Evolutionary conservation across 2,797 vertebrate genomes (phyloP), one percentile per base, ranked within the genome.

Genomic region (Alectoris magna): DNA sequence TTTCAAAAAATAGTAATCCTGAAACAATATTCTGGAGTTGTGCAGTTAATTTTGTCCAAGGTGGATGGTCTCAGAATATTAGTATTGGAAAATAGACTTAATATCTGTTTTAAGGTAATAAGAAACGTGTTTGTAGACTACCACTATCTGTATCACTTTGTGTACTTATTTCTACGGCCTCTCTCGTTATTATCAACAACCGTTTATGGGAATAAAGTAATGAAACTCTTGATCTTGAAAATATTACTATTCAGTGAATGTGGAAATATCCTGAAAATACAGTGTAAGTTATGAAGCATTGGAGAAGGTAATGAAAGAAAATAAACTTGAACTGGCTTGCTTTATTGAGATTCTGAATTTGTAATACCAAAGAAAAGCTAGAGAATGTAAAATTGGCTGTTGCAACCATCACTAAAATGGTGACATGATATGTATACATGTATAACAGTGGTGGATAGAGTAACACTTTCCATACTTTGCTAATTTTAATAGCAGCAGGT

Each of bases 251-350:
- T 92, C 60, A 89, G 56, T 73, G 48, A 82, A 79, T 2, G 3
- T 48, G 19, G 41, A 91, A 92, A 79, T 80, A 79, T 15, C 36
- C 56, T 64, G 69, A 76, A 93, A 93, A 64, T 87, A 39, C 79
- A 81, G 15, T 88, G 13, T 59, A 55, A 62, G 39, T 53, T 72
- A 55, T 10, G 5, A 82, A 84, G 6, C 68, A 24, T 43, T 79
- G 44, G 64, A 75, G 38, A 63, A 87, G 34, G 27, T 75, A 51
- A 90, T 53, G 44, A 24, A 66, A 92, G 66, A 77, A 75, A 43
- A 6, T 44, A 72, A 68, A 46, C 19, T 66, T 64, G 12, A 80
- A 43, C 14, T 70, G 8, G 11, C 36, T 72, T 27, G 4, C 18
- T 78, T 86, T 78, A 59, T 64, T 70, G 49, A 60, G 15, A 7